Conservation (phyloP, 2,888 invertebrate species). For the Hermaeophaga mercurialis region DNA sequence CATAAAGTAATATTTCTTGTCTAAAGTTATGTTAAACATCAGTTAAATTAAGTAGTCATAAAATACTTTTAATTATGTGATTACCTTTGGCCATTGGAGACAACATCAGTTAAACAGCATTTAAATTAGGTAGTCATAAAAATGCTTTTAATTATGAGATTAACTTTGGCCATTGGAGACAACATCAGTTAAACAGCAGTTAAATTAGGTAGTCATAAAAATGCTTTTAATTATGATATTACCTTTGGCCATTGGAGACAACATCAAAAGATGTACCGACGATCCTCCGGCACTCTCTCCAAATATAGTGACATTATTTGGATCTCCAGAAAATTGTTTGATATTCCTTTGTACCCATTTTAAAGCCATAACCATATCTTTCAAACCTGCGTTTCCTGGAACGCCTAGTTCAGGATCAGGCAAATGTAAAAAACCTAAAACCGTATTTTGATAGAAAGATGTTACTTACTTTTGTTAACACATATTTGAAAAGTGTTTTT, state of each 20-base stretch:
- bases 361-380: constrained; percentile 61
- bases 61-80: too few relatives aligned
- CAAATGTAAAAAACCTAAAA: constrained; percentile 58
- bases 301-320: constrained; percentile 58
- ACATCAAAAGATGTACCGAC: constrained; percentile 58
- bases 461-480: not conserved
- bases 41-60: too few relatives aligned
- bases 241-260: constrained; percentile 59
- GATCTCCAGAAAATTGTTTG: constrained; percentile 44
- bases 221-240: too few relatives aligned
- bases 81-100: constrained; percentile 58
- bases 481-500: not conserved
- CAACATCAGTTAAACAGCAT: too few relatives aligned
- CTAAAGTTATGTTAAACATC: too few relatives aligned
- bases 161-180: too few relatives aligned
- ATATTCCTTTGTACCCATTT: constrained; percentile 62
- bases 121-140: too few relatives aligned
- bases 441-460: not conserved
- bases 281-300: constrained; percentile 62
- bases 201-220: too few relatives aligned
- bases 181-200: too few relatives aligned
- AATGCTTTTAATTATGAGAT: too few relatives aligned
- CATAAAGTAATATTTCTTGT: too few relatives aligned
- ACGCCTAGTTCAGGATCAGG: constrained; percentile 57
- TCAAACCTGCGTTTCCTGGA: constrained; percentile 62